These are phyloP conservation scores for Marasmarcha lunaedactyla DNA, from an alignment of 2,888 invertebrate species.

Conservation along the genomic window DNA sequence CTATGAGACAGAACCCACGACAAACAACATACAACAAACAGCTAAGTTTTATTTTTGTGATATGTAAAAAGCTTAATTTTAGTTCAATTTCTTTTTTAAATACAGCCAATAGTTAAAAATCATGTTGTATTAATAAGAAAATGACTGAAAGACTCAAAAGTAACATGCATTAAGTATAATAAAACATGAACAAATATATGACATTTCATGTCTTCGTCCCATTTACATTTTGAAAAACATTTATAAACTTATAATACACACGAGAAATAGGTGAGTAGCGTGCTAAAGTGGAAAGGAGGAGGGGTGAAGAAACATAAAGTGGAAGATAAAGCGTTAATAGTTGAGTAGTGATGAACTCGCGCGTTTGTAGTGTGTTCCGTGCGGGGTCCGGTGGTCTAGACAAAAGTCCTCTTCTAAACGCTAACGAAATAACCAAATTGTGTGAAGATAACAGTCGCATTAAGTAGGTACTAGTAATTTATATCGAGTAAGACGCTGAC, in stretches of 20 bases:
- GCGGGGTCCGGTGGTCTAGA: conserved; percentile 59
- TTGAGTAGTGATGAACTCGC: conserved; percentile 63
- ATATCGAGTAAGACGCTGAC: too few relatives aligned
- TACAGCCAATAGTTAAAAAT: too few relatives aligned
- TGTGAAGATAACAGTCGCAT: too few relatives aligned
- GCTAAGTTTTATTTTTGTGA: too few relatives aligned
- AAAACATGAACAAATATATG: not conserved
- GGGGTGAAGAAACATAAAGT: conserved; percentile 53
- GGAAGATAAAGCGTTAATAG: conserved; percentile 61
- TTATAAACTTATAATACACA: not conserved
- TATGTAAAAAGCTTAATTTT: too few relatives aligned
- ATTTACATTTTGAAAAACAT: not conserved
- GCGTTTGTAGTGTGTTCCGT: conserved; percentile 63
- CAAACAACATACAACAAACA: conserved; percentile 7
- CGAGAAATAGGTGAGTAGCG: conserved; percentile 22
- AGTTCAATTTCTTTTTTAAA: too few relatives aligned
- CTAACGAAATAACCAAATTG: conserved; percentile 6
- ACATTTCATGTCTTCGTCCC: too few relatives aligned
- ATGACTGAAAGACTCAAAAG: not conserved
- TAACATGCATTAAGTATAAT: not conserved
- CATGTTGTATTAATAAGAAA: not conserved
- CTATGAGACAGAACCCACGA: conserved; percentile 20
- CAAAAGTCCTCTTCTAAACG: conserved; percentile 13
- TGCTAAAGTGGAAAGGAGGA: conserved; percentile 51
- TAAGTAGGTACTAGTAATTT: too few relatives aligned